Conservation (phyloP, 2,113 vertebrate genomes). For the Carassius auratus region DNA sequence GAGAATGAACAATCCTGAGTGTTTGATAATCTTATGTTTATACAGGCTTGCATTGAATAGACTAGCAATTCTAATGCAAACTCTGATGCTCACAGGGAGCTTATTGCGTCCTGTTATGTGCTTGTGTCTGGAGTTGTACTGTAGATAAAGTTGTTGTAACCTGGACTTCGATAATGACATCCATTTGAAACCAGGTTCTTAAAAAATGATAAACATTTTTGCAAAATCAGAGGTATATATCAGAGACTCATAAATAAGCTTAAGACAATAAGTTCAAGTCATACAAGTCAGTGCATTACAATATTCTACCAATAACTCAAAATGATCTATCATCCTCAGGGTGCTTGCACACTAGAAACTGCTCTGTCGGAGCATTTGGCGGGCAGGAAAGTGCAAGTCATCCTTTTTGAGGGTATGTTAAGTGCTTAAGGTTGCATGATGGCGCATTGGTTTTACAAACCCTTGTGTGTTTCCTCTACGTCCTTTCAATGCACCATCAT, state of each 20-base stretch:
- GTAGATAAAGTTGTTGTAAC: neutral
- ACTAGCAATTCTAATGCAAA: neutral
- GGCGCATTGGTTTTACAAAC: neutral
- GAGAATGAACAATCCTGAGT: conserved; percentile 35
- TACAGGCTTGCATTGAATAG: conserved; percentile 6
- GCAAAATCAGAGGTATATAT: conserved; percentile 59
- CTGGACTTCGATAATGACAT: neutral
- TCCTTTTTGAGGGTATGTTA: neutral
- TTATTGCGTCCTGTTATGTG: conserved; percentile 21
- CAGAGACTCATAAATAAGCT: conserved; percentile 51
- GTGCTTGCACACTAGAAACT: conserved; percentile 6
- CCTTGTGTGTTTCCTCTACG: neutral
- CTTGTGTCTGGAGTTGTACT: neutral
- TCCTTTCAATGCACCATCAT: neutral
- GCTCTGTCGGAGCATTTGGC: neutral
- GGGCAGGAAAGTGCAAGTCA: neutral
- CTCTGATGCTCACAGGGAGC: neutral
- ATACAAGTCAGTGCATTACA: conserved; percentile 57
- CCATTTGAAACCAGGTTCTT: conserved; percentile 11
- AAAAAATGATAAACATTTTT: conserved; percentile 58
- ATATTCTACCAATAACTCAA: conserved; percentile 38
- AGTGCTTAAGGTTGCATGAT: conserved; percentile 1
- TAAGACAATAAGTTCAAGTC: conserved; percentile 48
- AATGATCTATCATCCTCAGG: neutral
- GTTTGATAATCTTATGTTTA: conserved; percentile 11